Base-by-base conservation (phyloP, 2,797 vertebrate genomes). In the Champsocephalus esox region DNA sequence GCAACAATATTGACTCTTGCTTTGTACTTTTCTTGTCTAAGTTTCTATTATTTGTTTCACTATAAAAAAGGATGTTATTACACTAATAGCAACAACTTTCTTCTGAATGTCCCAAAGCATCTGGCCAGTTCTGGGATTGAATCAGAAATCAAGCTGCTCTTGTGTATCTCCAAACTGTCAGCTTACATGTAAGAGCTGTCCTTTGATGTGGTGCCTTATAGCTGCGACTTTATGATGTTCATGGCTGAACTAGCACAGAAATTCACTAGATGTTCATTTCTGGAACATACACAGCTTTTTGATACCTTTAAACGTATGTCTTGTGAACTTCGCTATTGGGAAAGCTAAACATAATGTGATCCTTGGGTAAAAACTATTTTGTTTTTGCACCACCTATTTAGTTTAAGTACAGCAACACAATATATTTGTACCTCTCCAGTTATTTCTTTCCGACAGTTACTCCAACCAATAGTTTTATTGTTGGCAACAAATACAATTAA, bases 171-270 rank as follows among this genome's bases (percentile, higher is more conserved):
- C 41, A 61, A 58, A 51, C 49, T 51, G 63, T 77, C 75, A 61
- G 17, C 34, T 56, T 21, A 24, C 43, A 49, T 46, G 57, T 65
- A 14, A 38, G 55, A 11, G 51, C 75, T 19, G 48, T 58, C 14
- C 60, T 87, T 86, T 87, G 77, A 86, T 79, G 72, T 70, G 59
- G 44, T 62, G 46, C 69, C 77, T 70, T 32, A 17, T 51, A 61
- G 66, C 73, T 70, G 75, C 41, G 73, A 75, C 49, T 55, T 59
- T 72, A 17, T 72, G 32, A 82, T 74, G 58, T 51, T 14, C n/a
- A 5, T 12, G 48, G 46, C 58, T 79, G 65, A 57, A 32, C 55
- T 17, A 28, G 28, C 63, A 34, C 56, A 17, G 4, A 32, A 41
- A 74, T 56, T 70, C 66, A 75, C 73, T n/a, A 9, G 13, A 75